A percentile compares a stretch with the other conserved stretches of the same genome.
Conservation (phyloP, 2,888 invertebrate genomes). For the Smittia aterrima region DNA sequence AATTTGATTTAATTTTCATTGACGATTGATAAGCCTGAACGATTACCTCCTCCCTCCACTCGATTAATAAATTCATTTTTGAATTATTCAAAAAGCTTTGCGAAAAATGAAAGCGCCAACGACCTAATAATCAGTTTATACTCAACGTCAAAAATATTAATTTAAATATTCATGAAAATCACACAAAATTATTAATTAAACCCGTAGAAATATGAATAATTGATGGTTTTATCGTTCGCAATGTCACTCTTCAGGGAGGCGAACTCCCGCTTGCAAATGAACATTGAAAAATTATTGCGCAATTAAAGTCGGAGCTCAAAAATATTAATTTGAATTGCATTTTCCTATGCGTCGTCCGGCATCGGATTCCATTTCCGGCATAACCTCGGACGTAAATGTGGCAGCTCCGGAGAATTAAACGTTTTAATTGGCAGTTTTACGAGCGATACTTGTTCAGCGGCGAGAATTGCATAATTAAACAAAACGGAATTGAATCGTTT, state of each 20-base stretch:
- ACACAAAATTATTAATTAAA: constrained; percentile 31
- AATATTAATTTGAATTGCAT: neutral
- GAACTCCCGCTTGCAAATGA: neutral
- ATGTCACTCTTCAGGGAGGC: neutral
- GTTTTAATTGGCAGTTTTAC: constrained; percentile 15
- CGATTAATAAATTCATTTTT: constrained; percentile 1
- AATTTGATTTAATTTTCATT: neutral
- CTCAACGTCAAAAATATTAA: constrained; percentile 4
- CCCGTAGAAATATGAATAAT: constrained; percentile 14
- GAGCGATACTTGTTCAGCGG: neutral
- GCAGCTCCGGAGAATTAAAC: neutral
- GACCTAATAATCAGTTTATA: constrained; percentile 16
- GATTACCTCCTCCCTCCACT: neutral
- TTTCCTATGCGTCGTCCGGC: neutral
- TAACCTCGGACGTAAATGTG: neutral
- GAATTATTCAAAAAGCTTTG: neutral
- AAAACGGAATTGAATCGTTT: neutral
- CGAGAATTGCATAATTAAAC: neutral
- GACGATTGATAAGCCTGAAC: neutral
- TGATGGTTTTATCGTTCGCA: neutral
- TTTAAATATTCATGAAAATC: constrained; percentile 25
- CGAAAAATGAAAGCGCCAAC: constrained; percentile 10
- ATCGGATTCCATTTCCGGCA: constrained; percentile 13
- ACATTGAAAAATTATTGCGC: constrained; percentile 9
- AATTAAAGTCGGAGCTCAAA: neutral